Percentiles rank a stretch among this genome's conserved stretches.
Conservation (phyloP, 2,797 vertebrate genomes). For the Parotocinclus haroldoi region DNA sequence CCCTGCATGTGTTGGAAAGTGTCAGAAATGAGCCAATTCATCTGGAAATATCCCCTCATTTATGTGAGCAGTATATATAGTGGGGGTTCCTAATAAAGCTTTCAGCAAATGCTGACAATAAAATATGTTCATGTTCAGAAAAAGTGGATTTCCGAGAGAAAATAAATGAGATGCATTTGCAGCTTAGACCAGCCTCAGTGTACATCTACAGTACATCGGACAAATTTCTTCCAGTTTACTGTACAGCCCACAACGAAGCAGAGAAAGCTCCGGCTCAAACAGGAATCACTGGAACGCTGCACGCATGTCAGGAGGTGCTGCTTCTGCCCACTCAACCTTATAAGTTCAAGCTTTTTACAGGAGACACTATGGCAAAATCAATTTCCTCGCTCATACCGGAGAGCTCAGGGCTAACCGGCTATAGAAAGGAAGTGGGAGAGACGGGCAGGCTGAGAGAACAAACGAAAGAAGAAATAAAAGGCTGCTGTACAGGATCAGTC, state of each 20-base stretch:
- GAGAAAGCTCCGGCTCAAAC: not conserved
- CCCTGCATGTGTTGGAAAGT: too few relatives aligned
- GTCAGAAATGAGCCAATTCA: too few relatives aligned
- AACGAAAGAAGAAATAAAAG: slow-evolving; percentile 19
- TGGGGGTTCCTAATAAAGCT: too few relatives aligned
- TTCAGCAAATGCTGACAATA: too few relatives aligned
- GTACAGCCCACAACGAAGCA: not conserved
- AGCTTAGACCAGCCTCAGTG: too few relatives aligned
- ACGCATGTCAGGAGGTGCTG: slow-evolving; percentile 41
- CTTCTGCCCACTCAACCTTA: slow-evolving; percentile 33
- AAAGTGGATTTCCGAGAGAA: too few relatives aligned
- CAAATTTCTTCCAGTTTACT: not conserved
- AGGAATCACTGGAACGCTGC: slow-evolving; percentile 29
- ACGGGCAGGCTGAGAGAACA: not conserved
- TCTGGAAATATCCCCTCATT: too few relatives aligned
- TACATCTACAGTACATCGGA: not conserved
- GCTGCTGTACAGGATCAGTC: slow-evolving; percentile 9
- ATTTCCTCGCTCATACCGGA: slow-evolving; percentile 27
- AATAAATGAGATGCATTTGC: too few relatives aligned
- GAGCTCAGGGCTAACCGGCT: slow-evolving; percentile 26
- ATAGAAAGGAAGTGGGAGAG: slow-evolving; percentile 27
- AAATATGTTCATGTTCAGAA: too few relatives aligned
- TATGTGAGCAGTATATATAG: too few relatives aligned
- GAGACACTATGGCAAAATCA: slow-evolving; percentile 40
- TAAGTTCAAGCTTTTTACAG: slow-evolving; percentile 40